Base-by-base conservation (phyloP, 2,888 invertebrate species). In the Hypercompe scribonia region DNA sequence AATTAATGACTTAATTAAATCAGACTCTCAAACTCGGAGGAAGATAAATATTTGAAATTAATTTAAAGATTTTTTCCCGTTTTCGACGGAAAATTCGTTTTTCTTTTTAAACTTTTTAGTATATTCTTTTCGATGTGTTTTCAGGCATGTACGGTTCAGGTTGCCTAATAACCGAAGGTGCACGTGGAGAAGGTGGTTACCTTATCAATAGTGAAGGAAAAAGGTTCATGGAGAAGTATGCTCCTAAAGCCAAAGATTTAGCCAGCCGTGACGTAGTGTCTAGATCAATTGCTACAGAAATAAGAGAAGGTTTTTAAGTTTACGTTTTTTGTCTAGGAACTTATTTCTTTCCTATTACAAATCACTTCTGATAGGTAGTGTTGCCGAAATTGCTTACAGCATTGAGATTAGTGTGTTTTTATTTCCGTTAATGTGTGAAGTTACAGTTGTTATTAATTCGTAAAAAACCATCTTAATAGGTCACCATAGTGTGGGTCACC, bases 231-330 rank as follows among this genome's bases (percentile, higher is more conserved):
- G 99, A 99, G 92, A 97, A 99, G 75, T 99, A 99, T 91, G 99
- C 99, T 0, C 99, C 99, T 0, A 98, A 98, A 36, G 99, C 99
- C 4, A 99, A 99, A 92, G 99, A 99, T 96, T 96, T 99, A 77
- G 99, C 99, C 2, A 99, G 99, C 39, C 97, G 99, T 80, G 99
- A 99, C 91, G 99, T 99, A 7, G 99, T 99, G 1, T 99, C 99
- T 0, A 96, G 99, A 74, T 98, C 99, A 24, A 99, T 99, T 97
- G 99, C 99, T 28, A 97, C 99, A 74, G 99, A 99, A 95, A 99
- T 99, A 97, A 95, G 99, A 97, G 90, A 96, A 95, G 93, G 94
- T 93, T 76, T 50, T n/a, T 8, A 13, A 18, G 15, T 61, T 31
- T n/a, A 8, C 24, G 5, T 50, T 24, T 24, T 24, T 42, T 50